Evolutionary conservation across 2,888 invertebrate species (phyloP).

Genomic region (Torymus tubicola): DNA sequence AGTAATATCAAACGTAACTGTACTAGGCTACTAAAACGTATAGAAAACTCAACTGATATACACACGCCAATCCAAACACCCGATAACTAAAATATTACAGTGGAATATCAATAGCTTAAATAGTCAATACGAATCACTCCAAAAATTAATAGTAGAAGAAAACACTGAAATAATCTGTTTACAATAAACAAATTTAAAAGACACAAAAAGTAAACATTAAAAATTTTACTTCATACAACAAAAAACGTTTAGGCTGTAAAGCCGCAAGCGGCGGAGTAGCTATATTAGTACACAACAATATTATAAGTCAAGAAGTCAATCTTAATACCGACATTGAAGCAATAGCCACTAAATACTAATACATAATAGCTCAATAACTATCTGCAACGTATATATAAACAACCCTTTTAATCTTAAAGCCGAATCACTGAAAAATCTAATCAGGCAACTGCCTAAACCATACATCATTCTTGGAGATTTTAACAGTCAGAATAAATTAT

Average conservation of each 20-base stretch:
- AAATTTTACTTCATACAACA: conserved; percentile 20
- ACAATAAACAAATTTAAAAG: conserved; percentile 60
- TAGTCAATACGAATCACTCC: conserved; percentile 51
- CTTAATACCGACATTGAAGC: conserved; percentile 53
- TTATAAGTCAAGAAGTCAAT: conserved; percentile 22
- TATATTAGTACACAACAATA: conserved; percentile 37
- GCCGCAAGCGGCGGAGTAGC: conserved; percentile 47
- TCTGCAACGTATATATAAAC: conserved; percentile 58
- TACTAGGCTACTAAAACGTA: background rate
- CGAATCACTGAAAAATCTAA: conserved; percentile 42
- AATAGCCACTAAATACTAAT: conserved; percentile 26
- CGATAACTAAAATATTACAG: conserved; percentile 53
- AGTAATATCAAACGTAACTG: background rate
- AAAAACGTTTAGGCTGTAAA: conserved; percentile 3
- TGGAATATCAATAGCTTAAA: conserved; percentile 61
- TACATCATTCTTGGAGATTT: conserved; percentile 61
- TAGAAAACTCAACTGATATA: background rate
- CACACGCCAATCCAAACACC: background rate
- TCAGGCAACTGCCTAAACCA: conserved; percentile 57
- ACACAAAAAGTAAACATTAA: conserved; percentile 28
- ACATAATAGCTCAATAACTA: conserved; percentile 25
- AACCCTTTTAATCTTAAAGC: conserved; percentile 14
- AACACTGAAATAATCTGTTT: conserved; percentile 50
- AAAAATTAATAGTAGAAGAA: conserved; percentile 50
- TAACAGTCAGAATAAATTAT: conserved; percentile 59